phyloP scores from a whole-genome alignment of 1,140 invertebrate genomes.

The Macrobrachium nipponense region DNA sequence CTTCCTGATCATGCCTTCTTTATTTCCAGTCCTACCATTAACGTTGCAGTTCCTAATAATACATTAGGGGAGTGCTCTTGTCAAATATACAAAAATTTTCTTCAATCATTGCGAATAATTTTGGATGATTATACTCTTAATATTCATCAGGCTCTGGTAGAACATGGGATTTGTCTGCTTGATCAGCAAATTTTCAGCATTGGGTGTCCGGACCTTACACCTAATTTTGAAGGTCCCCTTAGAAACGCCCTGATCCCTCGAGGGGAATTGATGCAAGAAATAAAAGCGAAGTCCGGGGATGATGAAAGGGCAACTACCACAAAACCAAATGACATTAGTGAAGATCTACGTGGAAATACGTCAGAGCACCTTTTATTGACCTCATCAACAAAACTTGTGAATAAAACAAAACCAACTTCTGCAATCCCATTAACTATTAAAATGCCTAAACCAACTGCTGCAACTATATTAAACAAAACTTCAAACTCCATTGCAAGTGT shows the following conservation, averaged over 20 bases:
- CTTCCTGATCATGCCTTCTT: conserved; percentile 21
- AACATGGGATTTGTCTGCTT: conserved; percentile 14
- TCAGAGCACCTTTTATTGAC: too few species aligned
- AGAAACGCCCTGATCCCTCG: not conserved
- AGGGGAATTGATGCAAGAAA: not conserved
- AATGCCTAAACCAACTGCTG: too few species aligned
- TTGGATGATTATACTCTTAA: not conserved
- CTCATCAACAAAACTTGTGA: too few species aligned
- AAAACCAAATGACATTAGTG: too few species aligned
- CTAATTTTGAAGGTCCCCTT: not conserved
- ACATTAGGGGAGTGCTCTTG: conserved; percentile 35
- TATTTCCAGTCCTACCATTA: conserved; percentile 10
- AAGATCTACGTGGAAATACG: too few species aligned
- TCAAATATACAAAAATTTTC: not conserved
- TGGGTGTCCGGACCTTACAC: conserved; percentile 22
- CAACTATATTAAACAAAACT: too few species aligned
- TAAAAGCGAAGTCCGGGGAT: not conserved
- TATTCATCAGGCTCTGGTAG: conserved; percentile 19
- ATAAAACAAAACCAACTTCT: too few species aligned
- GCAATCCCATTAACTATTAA: too few species aligned
- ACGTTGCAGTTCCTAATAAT: conserved; percentile 37
- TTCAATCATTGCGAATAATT: conserved; percentile 6
- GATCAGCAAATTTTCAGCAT: conserved; percentile 13
- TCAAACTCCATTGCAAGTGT: too few species aligned
- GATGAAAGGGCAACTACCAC: too few species aligned